Evolutionary conservation across 2,797 vertebrate species (phyloP).

Genomic region (Enoplosus armatus): DNA sequence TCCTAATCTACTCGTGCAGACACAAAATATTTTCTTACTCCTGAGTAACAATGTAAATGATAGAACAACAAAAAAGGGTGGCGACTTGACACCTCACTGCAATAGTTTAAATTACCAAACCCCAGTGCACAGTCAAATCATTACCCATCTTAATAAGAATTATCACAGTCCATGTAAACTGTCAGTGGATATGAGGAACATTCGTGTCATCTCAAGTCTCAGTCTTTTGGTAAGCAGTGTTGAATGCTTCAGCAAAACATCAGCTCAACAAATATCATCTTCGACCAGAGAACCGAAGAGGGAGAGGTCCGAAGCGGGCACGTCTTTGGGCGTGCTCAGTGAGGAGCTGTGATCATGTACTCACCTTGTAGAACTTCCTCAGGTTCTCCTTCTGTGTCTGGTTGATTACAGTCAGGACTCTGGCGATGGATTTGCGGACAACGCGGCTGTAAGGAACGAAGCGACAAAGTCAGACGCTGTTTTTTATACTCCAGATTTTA

Average conservation of each 20-base stretch:
- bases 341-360: background rate
- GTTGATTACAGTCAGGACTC: constrained; percentile 98
- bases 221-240: constrained; percentile 81
- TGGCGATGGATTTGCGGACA: constrained; percentile 97
- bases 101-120: background rate
- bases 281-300: constrained; percentile 41
- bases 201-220: constrained; percentile 62
- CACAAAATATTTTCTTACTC: background rate
- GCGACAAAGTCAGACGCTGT: background rate
- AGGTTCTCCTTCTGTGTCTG: constrained; percentile 99
- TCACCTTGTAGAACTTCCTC: constrained; percentile 98
- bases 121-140: background rate
- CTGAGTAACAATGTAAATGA: no score
- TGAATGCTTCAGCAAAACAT: constrained; percentile 73
- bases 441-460: constrained; percentile 87
- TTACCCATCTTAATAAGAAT: background rate
- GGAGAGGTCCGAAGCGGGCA: background rate
- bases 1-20: background rate
- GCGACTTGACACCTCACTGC: no score
- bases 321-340: background rate
- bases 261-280: constrained; percentile 75
- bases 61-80: background rate
- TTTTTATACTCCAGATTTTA: background rate
- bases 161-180: constrained; percentile 3
- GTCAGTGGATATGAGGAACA: background rate